Evolutionary conservation across 2,888 invertebrate genomes (phyloP).

Genomic region (Chydorus sphaericus): DNA sequence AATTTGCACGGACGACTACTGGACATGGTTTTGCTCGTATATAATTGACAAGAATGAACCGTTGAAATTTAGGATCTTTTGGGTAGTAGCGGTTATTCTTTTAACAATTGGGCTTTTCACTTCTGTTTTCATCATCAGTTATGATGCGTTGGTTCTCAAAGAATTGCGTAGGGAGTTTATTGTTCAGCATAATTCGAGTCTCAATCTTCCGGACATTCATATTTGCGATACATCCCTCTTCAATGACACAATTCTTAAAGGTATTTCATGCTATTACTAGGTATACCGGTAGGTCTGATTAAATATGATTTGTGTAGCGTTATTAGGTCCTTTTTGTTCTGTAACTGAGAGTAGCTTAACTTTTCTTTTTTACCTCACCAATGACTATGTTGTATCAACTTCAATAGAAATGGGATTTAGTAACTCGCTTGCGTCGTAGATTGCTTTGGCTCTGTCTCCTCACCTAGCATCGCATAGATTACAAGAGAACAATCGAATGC

Average conservation of each 20-base stretch:
- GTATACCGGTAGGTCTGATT: not conserved
- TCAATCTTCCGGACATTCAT: constrained; percentile 11
- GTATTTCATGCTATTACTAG: not conserved
- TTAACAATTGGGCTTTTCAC: not conserved
- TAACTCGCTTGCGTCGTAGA: constrained; percentile 1
- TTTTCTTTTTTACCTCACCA: no score
- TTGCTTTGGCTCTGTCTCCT: not conserved
- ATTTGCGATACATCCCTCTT: constrained; percentile 12
- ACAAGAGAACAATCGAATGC: not conserved
- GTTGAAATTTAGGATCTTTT: not conserved
- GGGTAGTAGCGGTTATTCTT: not conserved
- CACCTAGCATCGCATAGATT: not conserved
- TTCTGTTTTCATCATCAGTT: constrained; percentile 7
- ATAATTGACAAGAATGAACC: constrained; percentile 3
- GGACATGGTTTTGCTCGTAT: constrained; percentile 13
- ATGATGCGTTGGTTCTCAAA: constrained; percentile 2
- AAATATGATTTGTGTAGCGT: not conserved
- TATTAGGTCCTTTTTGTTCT: no score
- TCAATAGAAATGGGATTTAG: no score
- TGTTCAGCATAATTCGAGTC: not conserved
- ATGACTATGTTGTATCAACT: no score
- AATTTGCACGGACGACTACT: constrained; percentile 8
- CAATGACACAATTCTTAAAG: not conserved
- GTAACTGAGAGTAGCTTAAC: no score
- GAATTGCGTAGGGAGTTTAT: constrained; percentile 10